phyloP scores from a whole-genome alignment of 2,113 vertebrate species.

The Origma solitaria region DNA sequence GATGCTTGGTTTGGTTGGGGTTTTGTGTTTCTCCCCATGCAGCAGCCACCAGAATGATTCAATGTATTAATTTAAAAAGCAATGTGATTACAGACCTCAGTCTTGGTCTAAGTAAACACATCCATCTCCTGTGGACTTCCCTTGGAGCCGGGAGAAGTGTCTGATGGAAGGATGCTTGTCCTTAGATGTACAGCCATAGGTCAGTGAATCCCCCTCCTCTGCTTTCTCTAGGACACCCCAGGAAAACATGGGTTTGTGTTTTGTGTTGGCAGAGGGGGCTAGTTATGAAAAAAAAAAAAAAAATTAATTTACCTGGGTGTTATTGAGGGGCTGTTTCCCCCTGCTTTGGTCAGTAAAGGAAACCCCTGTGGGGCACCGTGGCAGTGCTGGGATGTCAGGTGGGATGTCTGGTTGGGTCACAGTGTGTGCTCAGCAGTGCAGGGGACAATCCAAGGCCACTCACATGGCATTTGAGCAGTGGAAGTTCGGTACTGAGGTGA shows the following conservation, averaged over 20 bases:
- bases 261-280: not conserved
- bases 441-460: not conserved
- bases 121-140: not conserved
- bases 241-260: not conserved
- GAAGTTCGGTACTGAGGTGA: accelerated
- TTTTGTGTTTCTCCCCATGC: not conserved
- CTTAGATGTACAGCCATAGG: not conserved
- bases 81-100: not conserved
- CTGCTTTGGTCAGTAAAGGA: not conserved
- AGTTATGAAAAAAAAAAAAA: not conserved
- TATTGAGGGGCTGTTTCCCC: not conserved
- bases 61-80: not conserved
- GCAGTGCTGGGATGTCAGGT: not conserved
- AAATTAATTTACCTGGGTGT: not conserved
- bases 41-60: not conserved
- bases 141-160: not conserved
- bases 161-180: not conserved
- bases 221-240: not conserved
- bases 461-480: accelerated
- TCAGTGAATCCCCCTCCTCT: not conserved
- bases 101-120: not conserved
- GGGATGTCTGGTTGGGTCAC: not conserved
- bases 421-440: accelerated
- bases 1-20: not conserved
- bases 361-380: accelerated